These are phyloP conservation scores for Brachionus rubens DNA, from an alignment of 1,140 invertebrate species.

Conservation along the genomic window DNA sequence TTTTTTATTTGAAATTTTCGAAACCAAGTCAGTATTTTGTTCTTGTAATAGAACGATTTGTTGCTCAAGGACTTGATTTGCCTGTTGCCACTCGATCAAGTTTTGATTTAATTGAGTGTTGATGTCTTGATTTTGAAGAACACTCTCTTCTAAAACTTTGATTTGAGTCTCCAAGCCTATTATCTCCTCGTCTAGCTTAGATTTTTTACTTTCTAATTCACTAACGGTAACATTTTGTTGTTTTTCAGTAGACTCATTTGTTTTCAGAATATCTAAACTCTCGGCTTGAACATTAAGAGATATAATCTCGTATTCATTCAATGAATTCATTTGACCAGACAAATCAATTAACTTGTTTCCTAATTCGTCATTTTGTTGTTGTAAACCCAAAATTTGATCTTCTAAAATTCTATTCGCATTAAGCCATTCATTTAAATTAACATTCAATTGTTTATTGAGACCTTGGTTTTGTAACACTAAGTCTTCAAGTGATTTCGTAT, in stretches of 20 bases:
- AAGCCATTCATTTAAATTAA: slow-evolving; percentile 19
- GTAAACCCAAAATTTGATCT: not conserved
- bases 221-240: no score
- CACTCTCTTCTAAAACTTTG: not conserved
- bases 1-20: not conserved
- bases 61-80: not conserved
- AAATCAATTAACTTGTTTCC: not conserved
- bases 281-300: no score
- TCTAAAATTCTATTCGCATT: slow-evolving; percentile 7
- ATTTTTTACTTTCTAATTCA: not conserved
- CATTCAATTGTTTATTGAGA: not conserved
- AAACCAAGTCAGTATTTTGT: not conserved
- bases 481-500: not conserved
- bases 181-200: not conserved
- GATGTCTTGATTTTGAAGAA: slow-evolving; percentile 26
- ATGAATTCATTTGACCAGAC: no score
- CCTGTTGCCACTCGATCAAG: slow-evolving; percentile 28
- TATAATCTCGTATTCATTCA: no score
- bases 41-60: slow-evolving; percentile 12
- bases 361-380: not conserved
- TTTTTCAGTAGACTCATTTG: no score
- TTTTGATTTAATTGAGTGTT: slow-evolving; percentile 1
- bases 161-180: not conserved
- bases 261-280: not conserved
- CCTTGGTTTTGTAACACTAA: slow-evolving; percentile 3